Evolutionary conservation across 2,888 invertebrate species (phyloP), one percentile per base, ranked within the genome.

Genomic region (Epistrophella euchroma): DNA sequence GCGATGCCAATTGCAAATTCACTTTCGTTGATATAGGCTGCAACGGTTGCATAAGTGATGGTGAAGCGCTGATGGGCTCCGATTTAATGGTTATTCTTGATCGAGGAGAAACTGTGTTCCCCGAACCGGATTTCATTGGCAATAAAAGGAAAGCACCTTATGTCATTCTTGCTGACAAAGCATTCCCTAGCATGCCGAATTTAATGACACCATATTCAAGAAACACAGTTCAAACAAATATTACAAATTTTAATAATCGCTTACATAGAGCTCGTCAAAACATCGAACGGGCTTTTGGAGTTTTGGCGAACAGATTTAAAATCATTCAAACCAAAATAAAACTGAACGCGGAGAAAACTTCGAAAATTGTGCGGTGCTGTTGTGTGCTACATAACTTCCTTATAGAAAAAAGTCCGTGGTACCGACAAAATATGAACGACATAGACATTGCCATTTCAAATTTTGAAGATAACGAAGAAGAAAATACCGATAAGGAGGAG

Each of bases 81-180:
- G 52, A 62, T 52, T 40, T 50, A 9, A 40, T 40, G 52, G 1
- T 0, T 4, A 5, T 43, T 2, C 22, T 74, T 5, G 55, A 55
- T 9, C 50, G 10, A 10, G 73, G 40, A 7, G 19, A 32, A 50
- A 10, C 43, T n/a, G 7, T 62, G 13, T 74, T 64, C 9, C 64
- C 64, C 4, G 64, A 64, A 45, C n/a, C 43, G 10, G 37, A 10
- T 32, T 2, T 43, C 1, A 11, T 74, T 64, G 55, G 74, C 1
- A 56, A 74, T 10, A 55, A 74, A 9, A 28, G 55, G 45, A 35
- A 22, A 19, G 10, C 11, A 17, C 70, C 60, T 9, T 62, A 62
- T 9, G 74, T 56, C 7, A 75, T 75, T 4, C 15, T 66, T 15
- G 64, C 55, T 66, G 56, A 75, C 32, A 64, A 64, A 7, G 55